Percentiles rank a stretch among this genome's conserved stretches.
These are phyloP conservation scores for Triplophysa dalaica DNA, from an alignment of 2,113 vertebrate genomes.

Conservation along the genomic window DNA sequence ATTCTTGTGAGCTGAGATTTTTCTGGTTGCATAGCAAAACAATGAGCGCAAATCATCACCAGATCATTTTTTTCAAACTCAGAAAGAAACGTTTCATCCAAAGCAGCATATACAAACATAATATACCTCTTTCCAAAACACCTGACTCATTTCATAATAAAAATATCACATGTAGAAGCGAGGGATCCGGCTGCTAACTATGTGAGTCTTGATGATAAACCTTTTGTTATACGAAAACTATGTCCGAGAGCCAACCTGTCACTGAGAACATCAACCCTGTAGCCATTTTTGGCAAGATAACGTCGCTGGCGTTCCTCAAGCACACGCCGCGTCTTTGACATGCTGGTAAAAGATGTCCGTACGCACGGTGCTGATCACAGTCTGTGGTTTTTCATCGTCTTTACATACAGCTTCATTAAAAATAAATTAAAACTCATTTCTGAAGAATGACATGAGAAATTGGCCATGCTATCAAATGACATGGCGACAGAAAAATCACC, in stretches of 20 bases:
- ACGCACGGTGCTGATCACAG: background rate
- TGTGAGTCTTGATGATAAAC: constrained; percentile 38
- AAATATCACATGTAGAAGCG: constrained; percentile 48
- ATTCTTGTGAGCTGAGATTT: constrained; percentile 34
- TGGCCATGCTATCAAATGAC: constrained; percentile 18
- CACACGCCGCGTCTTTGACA: background rate
- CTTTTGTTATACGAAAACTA: constrained; percentile 28
- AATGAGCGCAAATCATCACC: constrained; percentile 36
- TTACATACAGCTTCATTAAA: constrained; percentile 4
- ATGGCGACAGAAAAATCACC: background rate
- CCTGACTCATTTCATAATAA: constrained; percentile 44
- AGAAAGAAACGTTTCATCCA: background rate
- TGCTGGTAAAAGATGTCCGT: constrained; percentile 11
- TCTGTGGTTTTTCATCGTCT: background rate
- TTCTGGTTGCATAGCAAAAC: constrained; percentile 55
- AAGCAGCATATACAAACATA: constrained; percentile 46
- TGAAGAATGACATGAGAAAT: background rate
- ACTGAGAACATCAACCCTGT: background rate
- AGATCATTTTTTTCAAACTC: constrained; percentile 7
- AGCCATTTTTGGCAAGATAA: background rate
- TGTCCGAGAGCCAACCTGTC: background rate
- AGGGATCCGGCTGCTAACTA: constrained; percentile 25
- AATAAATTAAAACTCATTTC: constrained; percentile 41
- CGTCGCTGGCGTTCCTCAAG: background rate
- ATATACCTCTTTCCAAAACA: constrained; percentile 40